A percentile compares a stretch with the other conserved stretches of the same genome.
Evolutionary conservation across 2,797 vertebrate genomes (phyloP).

Genomic region (Melanotaenia pygmaea): DNA sequence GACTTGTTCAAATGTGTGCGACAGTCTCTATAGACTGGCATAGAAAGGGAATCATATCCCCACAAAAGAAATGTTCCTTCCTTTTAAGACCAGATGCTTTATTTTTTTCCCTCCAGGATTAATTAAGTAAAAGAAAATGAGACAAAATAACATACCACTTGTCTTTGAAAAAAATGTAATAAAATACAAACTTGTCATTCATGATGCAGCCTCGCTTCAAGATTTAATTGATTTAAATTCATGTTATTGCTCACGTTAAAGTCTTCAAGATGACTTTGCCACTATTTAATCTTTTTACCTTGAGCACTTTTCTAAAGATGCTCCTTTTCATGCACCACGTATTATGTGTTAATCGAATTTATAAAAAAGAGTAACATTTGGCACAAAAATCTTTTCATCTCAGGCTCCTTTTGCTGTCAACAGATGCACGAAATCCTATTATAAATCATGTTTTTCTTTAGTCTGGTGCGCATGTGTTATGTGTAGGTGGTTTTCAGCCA

Average conservation of each 20-base stretch:
- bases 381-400: conserved; percentile 36
- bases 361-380: conserved; percentile 22
- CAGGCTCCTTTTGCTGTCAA: conserved; percentile 39
- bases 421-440: conserved; percentile 34
- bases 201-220: background rate
- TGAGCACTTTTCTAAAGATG: background rate
- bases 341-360: conserved; percentile 20
- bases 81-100: background rate
- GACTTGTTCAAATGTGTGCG: background rate
- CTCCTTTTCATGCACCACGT: background rate
- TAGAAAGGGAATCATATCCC: background rate
- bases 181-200: background rate
- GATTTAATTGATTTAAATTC: background rate
- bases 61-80: background rate
- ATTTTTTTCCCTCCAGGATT: background rate
- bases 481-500: conserved; percentile 68
- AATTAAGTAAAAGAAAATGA: too few species aligned
- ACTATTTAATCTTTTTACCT: background rate
- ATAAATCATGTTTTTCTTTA: conserved; percentile 43
- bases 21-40: background rate
- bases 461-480: conserved; percentile 22
- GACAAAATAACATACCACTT: background rate
- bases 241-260: background rate
- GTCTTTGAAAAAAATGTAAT: background rate
- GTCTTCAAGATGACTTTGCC: background rate